Evolutionary conservation across 92 coral and sea anemone species (phyloP).

Genomic region (Umimayanthus chanpuru): DNA sequence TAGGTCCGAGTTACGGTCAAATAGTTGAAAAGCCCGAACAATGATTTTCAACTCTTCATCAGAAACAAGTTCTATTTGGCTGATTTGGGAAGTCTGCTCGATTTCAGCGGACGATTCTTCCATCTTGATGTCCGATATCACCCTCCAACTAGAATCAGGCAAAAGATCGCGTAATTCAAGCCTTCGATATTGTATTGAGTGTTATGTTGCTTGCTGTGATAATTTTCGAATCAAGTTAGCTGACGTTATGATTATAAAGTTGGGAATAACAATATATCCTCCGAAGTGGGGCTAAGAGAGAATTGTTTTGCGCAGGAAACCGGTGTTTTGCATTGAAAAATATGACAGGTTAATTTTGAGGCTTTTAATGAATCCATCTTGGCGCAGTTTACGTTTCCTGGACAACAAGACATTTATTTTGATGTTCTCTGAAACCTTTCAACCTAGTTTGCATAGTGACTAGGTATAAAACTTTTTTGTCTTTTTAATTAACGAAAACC

Average conservation of each 20-base stretch:
- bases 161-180: not conserved
- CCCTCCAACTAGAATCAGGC: not conserved
- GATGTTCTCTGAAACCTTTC: not conserved
- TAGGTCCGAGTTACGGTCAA: conserved; percentile 74
- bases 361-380: conserved; percentile 9
- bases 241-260: not conserved
- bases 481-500: not conserved
- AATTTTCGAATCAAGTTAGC: not conserved
- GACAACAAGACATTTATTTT: conserved; percentile 17
- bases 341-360: not conserved
- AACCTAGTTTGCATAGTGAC: conserved; percentile 3
- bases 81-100: not conserved
- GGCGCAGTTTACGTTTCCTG: conserved; percentile 18
- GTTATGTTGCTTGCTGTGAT: not conserved
- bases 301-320: conserved; percentile 14
- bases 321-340: conserved; percentile 1
- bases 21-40: conserved; percentile 71
- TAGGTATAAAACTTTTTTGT: not conserved
- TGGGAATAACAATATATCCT: not conserved
- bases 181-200: not conserved
- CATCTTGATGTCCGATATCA: not conserved
- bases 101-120: not conserved
- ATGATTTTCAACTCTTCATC: conserved; percentile 69
- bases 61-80: conserved; percentile 22
- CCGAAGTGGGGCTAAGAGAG: not conserved